These are phyloP conservation scores for Xylocopa sonorina DNA, from an alignment of 1,140 invertebrate species.

Conservation along the genomic window DNA sequence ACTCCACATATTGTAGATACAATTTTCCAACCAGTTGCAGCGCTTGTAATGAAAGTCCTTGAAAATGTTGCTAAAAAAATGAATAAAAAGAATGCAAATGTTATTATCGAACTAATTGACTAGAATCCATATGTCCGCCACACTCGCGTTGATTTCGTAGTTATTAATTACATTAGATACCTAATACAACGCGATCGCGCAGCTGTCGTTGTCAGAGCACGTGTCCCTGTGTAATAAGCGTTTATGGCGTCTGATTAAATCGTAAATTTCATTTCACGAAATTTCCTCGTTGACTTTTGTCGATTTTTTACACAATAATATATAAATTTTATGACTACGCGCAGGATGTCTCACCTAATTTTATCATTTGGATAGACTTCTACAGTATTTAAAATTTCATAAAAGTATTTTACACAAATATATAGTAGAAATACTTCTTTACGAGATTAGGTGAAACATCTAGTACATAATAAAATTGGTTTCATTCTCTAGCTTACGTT, in stretches of 20 bases:
- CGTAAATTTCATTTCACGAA: constrained; percentile 15
- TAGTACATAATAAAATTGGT: background rate
- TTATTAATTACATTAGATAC: constrained; percentile 51
- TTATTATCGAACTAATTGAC: background rate
- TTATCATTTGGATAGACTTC: too few species aligned
- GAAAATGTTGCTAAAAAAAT: background rate
- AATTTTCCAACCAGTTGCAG: too few species aligned
- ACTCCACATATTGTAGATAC: background rate
- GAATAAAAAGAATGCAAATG: background rate
- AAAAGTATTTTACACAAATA: too few species aligned
- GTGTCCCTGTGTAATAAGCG: background rate
- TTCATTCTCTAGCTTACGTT: background rate
- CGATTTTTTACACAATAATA: background rate
- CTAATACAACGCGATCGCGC: constrained; percentile 16
- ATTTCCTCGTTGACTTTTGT: background rate
- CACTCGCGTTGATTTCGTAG: constrained; percentile 30
- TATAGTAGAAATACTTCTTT: too few species aligned
- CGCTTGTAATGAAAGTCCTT: background rate
- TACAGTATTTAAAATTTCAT: too few species aligned
- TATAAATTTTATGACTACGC: background rate
- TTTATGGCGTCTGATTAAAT: constrained; percentile 36
- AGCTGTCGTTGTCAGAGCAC: constrained; percentile 23
- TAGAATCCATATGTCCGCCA: background rate
- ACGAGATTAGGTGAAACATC: too few species aligned
- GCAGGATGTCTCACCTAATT: too few species aligned